Evolutionary conservation across 2,797 vertebrate species (phyloP).

Genomic region (Lithobates sylvaticus): DNA sequence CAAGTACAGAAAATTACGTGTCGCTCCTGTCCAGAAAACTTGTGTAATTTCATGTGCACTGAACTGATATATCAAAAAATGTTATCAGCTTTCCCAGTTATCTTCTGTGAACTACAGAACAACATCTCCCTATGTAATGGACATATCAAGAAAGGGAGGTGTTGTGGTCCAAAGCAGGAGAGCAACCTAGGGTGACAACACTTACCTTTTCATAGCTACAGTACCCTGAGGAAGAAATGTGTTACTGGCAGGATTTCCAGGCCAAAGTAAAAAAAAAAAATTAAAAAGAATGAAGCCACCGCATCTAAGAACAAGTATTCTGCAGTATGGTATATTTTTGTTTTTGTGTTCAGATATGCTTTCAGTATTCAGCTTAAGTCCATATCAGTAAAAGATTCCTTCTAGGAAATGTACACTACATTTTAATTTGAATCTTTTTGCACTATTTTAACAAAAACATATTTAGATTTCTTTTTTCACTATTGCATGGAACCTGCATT

Average conservation of each 20-base stretch:
- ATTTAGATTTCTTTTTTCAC: constrained; percentile 50
- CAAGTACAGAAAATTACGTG: no score
- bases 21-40: no score
- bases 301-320: neutral
- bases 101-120: neutral
- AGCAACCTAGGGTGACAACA: no score
- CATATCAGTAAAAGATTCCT: constrained; percentile 8
- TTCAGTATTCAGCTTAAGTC: neutral
- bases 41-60: no score
- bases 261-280: no score
- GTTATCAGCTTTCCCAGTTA: neutral
- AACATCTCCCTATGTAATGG: neutral
- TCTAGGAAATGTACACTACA: constrained; percentile 39
- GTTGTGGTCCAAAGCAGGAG: no score
- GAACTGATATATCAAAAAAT: no score
- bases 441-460: constrained; percentile 67
- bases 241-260: no score
- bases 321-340: neutral
- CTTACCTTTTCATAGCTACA: no score
- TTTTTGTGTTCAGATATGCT: neutral
- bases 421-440: constrained; percentile 67
- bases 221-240: no score
- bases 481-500: constrained; percentile 64
- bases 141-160: no score
- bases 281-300: no score